Percentiles rank a stretch among this genome's conserved stretches.
Conservation (phyloP, 2,797 vertebrate species). For the Avahi laniger region DNA sequence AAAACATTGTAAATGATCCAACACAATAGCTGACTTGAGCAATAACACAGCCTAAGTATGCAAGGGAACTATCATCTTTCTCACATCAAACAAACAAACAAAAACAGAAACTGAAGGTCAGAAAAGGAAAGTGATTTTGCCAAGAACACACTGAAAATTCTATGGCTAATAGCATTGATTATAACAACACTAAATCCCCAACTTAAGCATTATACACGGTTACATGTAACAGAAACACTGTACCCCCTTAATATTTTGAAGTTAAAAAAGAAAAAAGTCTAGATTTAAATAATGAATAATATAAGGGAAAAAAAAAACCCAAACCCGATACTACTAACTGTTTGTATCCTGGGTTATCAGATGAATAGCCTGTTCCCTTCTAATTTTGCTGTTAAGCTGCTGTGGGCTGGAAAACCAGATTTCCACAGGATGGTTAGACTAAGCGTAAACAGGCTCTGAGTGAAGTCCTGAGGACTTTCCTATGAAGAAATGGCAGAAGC, state of each 20-base stretch:
- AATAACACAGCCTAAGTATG: slow-evolving; percentile 19
- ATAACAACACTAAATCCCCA: not conserved
- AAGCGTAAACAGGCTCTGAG: not conserved
- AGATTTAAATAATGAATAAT: not conserved
- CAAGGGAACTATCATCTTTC: not conserved
- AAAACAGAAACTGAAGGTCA: not conserved
- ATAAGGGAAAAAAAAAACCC: not conserved
- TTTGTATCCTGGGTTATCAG: not conserved
- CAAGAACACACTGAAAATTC: not conserved
- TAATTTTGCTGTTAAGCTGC: not conserved
- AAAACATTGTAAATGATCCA: slow-evolving; percentile 7
- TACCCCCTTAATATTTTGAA: not conserved
- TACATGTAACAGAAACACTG: not conserved
- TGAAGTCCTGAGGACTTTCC: not conserved
- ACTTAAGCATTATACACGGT: not conserved
- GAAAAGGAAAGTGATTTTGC: slow-evolving; percentile 30
- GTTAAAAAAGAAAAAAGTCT: not conserved
- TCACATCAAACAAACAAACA: slow-evolving; percentile 11
- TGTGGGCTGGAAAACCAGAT: not conserved
- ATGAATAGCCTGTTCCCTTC: not conserved
- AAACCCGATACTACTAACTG: not conserved
- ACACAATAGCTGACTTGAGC: not conserved
- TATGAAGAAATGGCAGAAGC: slow-evolving; percentile 12
- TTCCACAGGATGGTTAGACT: not conserved
- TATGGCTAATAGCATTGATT: not conserved